Percentiles rank a stretch among this genome's conserved stretches.
phyloP scores from a whole-genome alignment of 2,113 vertebrate species.

The Cyphomyrus discorhynchus region DNA sequence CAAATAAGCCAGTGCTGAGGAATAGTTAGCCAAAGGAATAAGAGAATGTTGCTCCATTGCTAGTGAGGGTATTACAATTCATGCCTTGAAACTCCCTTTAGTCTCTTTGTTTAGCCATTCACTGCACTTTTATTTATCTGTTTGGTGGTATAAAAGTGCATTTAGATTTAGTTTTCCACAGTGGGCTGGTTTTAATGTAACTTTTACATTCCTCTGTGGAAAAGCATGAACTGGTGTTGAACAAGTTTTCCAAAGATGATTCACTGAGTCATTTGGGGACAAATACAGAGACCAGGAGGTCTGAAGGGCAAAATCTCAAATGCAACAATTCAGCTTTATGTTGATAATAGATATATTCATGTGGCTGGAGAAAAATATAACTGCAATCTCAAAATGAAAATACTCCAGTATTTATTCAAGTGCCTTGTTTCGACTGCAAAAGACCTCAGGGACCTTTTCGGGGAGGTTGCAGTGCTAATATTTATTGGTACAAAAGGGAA shows the following conservation, averaged over 20 bases:
- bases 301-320: neutral
- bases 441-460: neutral
- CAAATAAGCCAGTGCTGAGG: neutral
- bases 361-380: neutral
- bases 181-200: neutral
- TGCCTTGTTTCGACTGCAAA: neutral
- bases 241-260: neutral
- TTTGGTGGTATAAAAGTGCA: neutral
- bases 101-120: neutral
- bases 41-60: neutral
- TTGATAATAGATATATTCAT: neutral
- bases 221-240: neutral
- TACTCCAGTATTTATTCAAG: neutral
- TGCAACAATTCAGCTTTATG: neutral
- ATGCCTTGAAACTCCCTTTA: neutral
- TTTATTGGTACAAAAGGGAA: constrained; percentile 26
- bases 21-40: neutral
- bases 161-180: neutral
- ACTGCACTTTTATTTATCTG: neutral
- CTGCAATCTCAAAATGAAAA: neutral
- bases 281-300: neutral
- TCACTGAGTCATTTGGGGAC: neutral
- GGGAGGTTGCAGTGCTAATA: constrained; percentile 21
- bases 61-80: neutral
- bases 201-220: neutral